These are phyloP conservation scores for Amiota mariae DNA, from an alignment of 2,888 invertebrate species.

Conservation along the genomic window DNA sequence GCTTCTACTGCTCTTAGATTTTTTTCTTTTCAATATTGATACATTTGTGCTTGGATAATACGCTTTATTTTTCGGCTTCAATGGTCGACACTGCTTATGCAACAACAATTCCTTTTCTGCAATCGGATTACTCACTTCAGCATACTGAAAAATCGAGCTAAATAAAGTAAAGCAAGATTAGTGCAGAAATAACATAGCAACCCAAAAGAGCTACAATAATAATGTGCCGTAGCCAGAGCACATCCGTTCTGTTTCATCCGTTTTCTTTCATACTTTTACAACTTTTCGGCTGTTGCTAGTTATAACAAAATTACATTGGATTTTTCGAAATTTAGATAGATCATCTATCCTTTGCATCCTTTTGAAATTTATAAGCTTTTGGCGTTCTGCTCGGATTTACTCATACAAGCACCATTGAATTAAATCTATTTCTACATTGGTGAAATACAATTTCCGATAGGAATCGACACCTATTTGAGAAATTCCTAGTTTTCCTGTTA, in stretches of 20 bases:
- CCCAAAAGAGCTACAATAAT: neutral
- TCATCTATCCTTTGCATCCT: slow-evolving; percentile 11
- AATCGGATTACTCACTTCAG: too few species aligned
- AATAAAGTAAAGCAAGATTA: too few species aligned
- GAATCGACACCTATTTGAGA: too few species aligned
- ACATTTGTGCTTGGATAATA: slow-evolving; percentile 8
- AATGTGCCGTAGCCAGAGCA: neutral
- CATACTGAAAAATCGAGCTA: too few species aligned
- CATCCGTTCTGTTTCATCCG: neutral
- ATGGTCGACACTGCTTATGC: neutral
- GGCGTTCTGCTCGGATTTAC: slow-evolving; percentile 8
- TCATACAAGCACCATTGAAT: too few species aligned
- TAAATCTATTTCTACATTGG: too few species aligned
- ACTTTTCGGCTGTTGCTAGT: slow-evolving; percentile 51
- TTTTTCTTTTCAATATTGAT: neutral
- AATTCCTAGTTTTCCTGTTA: too few species aligned
- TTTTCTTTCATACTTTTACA: neutral
- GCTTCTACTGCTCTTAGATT: too few species aligned
- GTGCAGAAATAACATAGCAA: neutral
- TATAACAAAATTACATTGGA: slow-evolving; percentile 68
- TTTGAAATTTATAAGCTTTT: slow-evolving; percentile 13
- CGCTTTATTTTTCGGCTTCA: slow-evolving; percentile 23
- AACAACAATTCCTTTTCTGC: too few species aligned
- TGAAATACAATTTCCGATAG: too few species aligned
- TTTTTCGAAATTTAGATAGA: slow-evolving; percentile 51